A percentile compares a stretch with the other conserved stretches of the same genome.
These are phyloP conservation scores for Tipula vernalis DNA, from an alignment of 2,888 invertebrate species.

Conservation along the genomic window DNA sequence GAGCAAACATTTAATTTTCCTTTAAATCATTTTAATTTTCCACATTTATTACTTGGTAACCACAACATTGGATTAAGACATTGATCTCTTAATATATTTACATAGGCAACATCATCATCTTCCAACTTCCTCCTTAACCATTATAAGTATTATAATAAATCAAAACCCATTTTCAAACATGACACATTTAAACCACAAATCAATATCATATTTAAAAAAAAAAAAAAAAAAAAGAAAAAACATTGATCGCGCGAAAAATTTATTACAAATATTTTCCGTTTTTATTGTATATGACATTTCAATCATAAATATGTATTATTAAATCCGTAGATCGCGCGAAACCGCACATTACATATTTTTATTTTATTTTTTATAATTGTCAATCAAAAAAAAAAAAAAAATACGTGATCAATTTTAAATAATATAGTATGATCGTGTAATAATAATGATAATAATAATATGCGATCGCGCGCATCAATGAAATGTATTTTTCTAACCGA, in stretches of 20 bases:
- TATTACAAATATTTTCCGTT: not conserved
- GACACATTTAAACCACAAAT: not conserved
- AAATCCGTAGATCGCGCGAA: not conserved
- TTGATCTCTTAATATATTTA: too few relatives aligned
- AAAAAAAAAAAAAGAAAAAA: too few relatives aligned
- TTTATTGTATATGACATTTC: not conserved
- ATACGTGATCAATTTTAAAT: not conserved
- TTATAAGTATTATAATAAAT: too few relatives aligned
- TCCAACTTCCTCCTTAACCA: too few relatives aligned
- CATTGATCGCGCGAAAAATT: not conserved
- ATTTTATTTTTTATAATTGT: not conserved
- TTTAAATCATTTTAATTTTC: too few relatives aligned
- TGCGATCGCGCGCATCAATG: not conserved
- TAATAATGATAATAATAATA: not conserved
- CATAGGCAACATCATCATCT: too few relatives aligned
- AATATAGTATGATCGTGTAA: not conserved
- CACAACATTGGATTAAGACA: too few relatives aligned
- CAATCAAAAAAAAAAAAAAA: not conserved
- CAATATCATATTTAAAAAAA: not conserved
- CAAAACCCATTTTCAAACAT: not conserved
- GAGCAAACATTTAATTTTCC: too few relatives aligned
- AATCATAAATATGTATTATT: not conserved
- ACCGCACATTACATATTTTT: not conserved
- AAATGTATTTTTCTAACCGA: not conserved
- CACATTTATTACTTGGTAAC: too few relatives aligned